Evolutionary conservation across 2,888 invertebrate species (phyloP), one percentile per base, ranked within the genome.

Genomic region (Microctonus hyperodae): DNA sequence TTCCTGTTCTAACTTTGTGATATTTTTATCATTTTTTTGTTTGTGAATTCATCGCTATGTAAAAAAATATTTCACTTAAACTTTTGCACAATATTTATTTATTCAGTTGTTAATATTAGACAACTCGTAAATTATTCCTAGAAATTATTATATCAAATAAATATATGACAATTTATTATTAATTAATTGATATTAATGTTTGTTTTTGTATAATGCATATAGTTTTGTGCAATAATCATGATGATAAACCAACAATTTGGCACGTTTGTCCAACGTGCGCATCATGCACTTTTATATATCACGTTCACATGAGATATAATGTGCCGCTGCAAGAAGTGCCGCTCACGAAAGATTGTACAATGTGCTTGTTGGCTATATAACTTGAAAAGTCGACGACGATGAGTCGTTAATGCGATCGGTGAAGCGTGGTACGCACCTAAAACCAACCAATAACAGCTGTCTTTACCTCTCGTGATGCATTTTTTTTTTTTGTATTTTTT

Each of bases 381-480:
- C 40, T 53, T 28, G 35, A 53, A 63, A 63, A 51, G 55, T 35
- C 51, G 50, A 22, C 23, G 57, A 56, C 68, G 13, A 55, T 10
- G 70, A 72, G 73, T 70, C 65, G 72, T 76, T 76, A 72, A 75
- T 74, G 72, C 72, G 74, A 71, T 64, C 73, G 70, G 67, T 72
- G 75, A 72, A 73, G 76, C 73, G 76, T 63, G 66, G 64, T 68
- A 61, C 61, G 40, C 53, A 67, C 62, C 69, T 71, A 70, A 71
- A 68, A 72, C 65, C 67, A 72, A 73, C 70, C 74, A 72, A 72
- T 73, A 76, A 75, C 76, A 74, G 73, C 71, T 71, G 73, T 70
- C 72, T 72, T 73, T 51, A 51, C 65, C 64, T 60, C 58, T 55
- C n/a, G 16, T 35, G 28, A 53, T 55, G 56, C 60, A 48, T 23